These are phyloP conservation scores for Trematocara unimaculatum DNA, from an alignment of 2,113 vertebrate species.

Conservation along the genomic window DNA sequence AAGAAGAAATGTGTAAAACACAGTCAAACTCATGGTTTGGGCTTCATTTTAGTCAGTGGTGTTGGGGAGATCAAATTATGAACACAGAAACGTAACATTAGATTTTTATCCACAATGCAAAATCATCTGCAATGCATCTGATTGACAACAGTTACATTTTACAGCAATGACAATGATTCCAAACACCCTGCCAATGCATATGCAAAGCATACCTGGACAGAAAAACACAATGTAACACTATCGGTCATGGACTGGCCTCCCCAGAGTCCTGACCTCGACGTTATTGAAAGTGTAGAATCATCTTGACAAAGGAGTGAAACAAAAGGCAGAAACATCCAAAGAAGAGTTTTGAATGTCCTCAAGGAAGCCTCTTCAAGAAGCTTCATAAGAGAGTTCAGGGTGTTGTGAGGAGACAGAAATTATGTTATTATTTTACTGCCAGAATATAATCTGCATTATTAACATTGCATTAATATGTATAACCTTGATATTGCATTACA, in stretches of 20 bases:
- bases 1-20: not conserved
- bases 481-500: no score
- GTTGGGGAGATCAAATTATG: not conserved
- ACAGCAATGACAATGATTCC: not conserved
- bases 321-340: not conserved
- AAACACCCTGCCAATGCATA: not conserved
- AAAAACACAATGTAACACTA: not conserved
- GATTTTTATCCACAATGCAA: not conserved
- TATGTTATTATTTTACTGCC: no score
- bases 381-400: not conserved
- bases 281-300: fast-evolving
- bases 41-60: not conserved
- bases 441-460: no score
- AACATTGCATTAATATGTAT: no score
- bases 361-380: not conserved
- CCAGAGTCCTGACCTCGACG: not conserved
- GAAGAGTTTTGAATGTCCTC: not conserved
- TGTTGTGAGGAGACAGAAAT: fast-evolving
- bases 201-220: not conserved
- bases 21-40: not conserved
- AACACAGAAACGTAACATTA: not conserved
- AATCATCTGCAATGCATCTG: not conserved
- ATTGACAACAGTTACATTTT: not conserved
- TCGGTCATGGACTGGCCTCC: not conserved
- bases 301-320: not conserved